Base-by-base conservation (phyloP, 2,113 vertebrate genomes). In the Clarias gariepinus region DNA sequence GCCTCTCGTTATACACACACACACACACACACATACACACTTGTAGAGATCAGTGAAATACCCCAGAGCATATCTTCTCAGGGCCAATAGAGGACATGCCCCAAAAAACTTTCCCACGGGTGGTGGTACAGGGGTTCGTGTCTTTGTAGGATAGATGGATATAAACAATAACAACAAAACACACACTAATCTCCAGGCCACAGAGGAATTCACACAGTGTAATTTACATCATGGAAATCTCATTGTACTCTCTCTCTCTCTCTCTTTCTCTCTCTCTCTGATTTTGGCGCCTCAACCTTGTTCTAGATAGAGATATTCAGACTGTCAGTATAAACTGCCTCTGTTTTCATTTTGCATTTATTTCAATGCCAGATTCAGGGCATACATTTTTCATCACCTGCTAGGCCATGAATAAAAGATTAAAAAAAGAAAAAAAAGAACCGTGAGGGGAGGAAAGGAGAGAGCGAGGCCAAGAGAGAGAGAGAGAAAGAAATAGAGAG, bases 361-460 rank as follows among this genome's bases (percentile, higher is more conserved):
- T 99, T 98, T 99, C 97, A 99, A 98, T 98, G 98, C 97, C 97
- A 99, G 97, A 98, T 97, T 97, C 97, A 96, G 96, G 96, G 96
- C 97, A 99, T 99, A 98, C 95, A 99, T 98, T 99, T 99, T 99
- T 99, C 97, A 99, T 99, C 97, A 98, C 98, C 97, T 98, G 97
- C 97, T 98, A 98, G 97, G 97, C 97, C 96, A 99, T 99, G 97
- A 98, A 99, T 99, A 98, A 99, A 99, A 99, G 97, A 99, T 99
- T 98, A 97, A 98, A 98, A 97, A 97, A 97, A 96, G 96, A 92
- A 96, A 96, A 94, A 95, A 96, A 95, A 92, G 52, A 93, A 93
- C 88, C 87, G 88, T 86, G 77, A 81, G 85, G 78, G 86, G 69
- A 89, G 92, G 91, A 76, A 74, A 83, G 83, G 79, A 74, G 86